Evolutionary conservation across 1,140 invertebrate species (phyloP), one percentile per base, ranked within the genome.

Genomic region (Apis cerana): DNA sequence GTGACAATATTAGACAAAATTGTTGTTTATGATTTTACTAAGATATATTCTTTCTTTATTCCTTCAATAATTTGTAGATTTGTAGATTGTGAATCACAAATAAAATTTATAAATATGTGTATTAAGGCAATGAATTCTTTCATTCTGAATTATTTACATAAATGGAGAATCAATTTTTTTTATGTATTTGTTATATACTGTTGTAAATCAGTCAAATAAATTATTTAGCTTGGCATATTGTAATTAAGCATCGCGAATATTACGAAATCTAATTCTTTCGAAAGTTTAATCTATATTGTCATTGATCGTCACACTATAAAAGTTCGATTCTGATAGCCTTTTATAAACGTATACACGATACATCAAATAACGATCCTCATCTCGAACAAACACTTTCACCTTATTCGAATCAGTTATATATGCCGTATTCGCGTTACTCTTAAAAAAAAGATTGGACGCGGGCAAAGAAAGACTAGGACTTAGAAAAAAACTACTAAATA

Each of bases 391-490:
- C 64, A 62, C 58, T 68, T 65, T 65, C 61, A 52, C 43, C 64
- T 70, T 71, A 81, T 82, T 64, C 79, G 79, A 81, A 81, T 75
- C 77, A 65, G 62, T 75, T 61, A 79, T 72, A 75, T 70, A 82
- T 68, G 52, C 80, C 77, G 19, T 86, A 56, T 64, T 69, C 62
- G 64, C 82, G 56, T 80, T 62, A 64, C 59, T 77, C 59, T 74
- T 88, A 23, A 17, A 50, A 70, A 43, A 75, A 70, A 79, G 77
- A 80, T 17, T 17, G 48, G 52, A 68, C 80, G 79, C 74, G 76
- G 75, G 76, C 65, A 74, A 61, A 64, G 50, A 81, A 85, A 89
- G 90, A 92, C 89, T 92, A 92, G 89, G 88, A 85, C 67, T 90
- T 80, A 72, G 64, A 83, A 56, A 86, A 85, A 84, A 27, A 84